Base-by-base conservation (phyloP, 2,113 vertebrate genomes). In the Eudyptes chrysolophus region DNA sequence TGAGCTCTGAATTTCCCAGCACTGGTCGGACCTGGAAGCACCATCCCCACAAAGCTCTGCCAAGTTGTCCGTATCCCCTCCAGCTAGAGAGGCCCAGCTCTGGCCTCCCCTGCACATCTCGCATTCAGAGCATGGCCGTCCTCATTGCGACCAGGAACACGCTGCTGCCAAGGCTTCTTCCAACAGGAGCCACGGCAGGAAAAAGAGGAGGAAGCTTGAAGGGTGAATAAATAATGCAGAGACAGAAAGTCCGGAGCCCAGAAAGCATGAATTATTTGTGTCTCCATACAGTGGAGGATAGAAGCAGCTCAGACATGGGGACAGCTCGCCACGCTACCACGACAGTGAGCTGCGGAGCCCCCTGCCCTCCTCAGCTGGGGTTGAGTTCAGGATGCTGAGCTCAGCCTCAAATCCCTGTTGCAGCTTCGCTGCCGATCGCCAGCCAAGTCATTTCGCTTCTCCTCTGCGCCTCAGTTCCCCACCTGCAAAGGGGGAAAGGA, bases 31-130 rank as follows among this genome's bases (percentile, higher is more conserved):
- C 7, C 64, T 46, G 68, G 86, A 24, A 66, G 64, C 70, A 32
- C 3, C 69, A 17, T 29, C n/a, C 40, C 60, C 49, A 2, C 36
- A 18, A 5, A 30, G 44, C 85, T 58, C 65, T 49, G 81, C 77
- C 85, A 84, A 68, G 54, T 1, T 52, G 48, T 13, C 71, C 2
- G 0, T 2, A 1, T 3, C 40, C 55, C 36, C 30, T 30, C 51
- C 74, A 9, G 75, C n/a, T 7, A 1, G 4, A 18, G 34, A 12
- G 20, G 74, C 4, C 3, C 24, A 40, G 72, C 74, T n/a, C 86
- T 0, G 3, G 9, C 49, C 29, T 11, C 46, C 51, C 27, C 51
- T 0, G 0, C 1, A 1, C 69, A 11, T 18, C 83, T 40, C 3
- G 10, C 46, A 29, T 17, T 15, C 62, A 6, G 62, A 55, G 74